Conservation (phyloP, 2,113 vertebrate species). For the Pleuronectes platessa region DNA sequence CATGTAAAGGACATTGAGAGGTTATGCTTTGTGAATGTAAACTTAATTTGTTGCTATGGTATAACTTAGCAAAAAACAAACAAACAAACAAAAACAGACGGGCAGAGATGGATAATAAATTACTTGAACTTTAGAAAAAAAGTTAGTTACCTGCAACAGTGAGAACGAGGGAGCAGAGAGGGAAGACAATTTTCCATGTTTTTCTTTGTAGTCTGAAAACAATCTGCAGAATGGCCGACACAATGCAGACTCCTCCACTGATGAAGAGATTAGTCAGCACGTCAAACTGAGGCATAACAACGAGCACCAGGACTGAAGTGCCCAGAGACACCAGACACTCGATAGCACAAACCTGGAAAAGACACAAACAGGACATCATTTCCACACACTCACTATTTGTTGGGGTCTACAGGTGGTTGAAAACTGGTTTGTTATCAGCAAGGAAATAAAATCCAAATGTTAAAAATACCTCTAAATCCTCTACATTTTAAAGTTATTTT, state of each 20-base stretch:
- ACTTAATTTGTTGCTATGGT: too few species aligned
- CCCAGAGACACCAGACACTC: conserved; percentile 81
- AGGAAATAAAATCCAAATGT: not conserved
- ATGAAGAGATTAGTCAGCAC: conserved; percentile 84
- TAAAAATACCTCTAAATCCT: not conserved
- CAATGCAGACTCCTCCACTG: conserved; percentile 81
- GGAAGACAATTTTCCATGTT: conserved; percentile 81
- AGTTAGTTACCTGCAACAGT: conserved; percentile 67
- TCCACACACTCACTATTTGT: not conserved
- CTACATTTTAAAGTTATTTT: too few species aligned
- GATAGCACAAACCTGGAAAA: conserved; percentile 76
- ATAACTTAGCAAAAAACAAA: too few species aligned
- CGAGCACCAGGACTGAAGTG: conserved; percentile 78
- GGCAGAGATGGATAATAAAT: not conserved
- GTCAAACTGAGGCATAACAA: conserved; percentile 86
- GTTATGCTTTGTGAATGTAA: too few species aligned
- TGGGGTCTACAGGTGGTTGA: not conserved
- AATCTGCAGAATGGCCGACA: conserved; percentile 79
- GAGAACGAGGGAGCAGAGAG: conserved; percentile 79
- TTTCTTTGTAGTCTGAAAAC: conserved; percentile 70
- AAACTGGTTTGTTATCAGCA: not conserved
- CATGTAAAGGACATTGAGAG: too few species aligned
- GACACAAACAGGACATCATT: not conserved
- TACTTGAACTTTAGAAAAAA: not conserved
- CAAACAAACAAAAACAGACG: too few species aligned